Evolutionary conservation across 1,140 invertebrate species (phyloP).

Genomic region (Tigriopus japonicus): DNA sequence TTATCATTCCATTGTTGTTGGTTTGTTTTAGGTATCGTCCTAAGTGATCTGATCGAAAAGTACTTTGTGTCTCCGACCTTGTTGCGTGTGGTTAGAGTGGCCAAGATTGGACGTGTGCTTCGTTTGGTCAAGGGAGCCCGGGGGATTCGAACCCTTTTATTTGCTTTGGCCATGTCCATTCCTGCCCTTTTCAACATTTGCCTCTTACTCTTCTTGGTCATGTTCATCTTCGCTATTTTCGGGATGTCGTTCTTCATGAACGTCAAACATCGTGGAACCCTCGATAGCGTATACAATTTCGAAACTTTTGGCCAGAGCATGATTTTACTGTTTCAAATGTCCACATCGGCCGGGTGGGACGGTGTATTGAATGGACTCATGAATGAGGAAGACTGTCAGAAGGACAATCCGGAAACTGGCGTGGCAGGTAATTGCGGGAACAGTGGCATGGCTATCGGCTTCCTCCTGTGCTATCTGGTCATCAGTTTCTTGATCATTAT

Average conservation of each 20-base stretch:
- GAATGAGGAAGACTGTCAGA: conserved; percentile 75
- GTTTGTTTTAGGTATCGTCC: conserved; percentile 54
- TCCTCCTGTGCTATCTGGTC: conserved; percentile 82
- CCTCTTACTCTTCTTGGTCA: conserved; percentile 85
- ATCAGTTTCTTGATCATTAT: conserved; percentile 96
- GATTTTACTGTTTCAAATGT: conserved; percentile 95
- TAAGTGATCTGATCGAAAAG: conserved; percentile 88
- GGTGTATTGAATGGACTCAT: conserved; percentile 86
- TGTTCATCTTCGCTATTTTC: conserved; percentile 98
- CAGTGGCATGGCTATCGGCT: conserved; percentile 78
- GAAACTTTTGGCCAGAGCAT: conserved; percentile 96
- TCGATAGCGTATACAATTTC: conserved; percentile 95
- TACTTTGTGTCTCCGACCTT: conserved; percentile 94
- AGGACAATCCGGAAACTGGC: conserved; percentile 6
- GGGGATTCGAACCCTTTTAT: conserved; percentile 87
- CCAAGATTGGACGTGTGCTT: conserved; percentile 88
- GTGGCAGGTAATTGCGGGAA: conserved; percentile 58
- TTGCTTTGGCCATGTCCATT: conserved; percentile 91
- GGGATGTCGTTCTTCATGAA: conserved; percentile 99
- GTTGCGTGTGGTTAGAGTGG: conserved; percentile 87
- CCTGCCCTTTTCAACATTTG: conserved; percentile 97
- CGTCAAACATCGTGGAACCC: conserved; percentile 66
- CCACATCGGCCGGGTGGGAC: conserved; percentile 93
- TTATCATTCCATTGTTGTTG: conserved; percentile 20
- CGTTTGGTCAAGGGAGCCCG: conserved; percentile 92